Evolutionary conservation across 2,797 vertebrate genomes (phyloP), one percentile per base, ranked within the genome.

Genomic region (Hyperoplus lanceolatus): DNA sequence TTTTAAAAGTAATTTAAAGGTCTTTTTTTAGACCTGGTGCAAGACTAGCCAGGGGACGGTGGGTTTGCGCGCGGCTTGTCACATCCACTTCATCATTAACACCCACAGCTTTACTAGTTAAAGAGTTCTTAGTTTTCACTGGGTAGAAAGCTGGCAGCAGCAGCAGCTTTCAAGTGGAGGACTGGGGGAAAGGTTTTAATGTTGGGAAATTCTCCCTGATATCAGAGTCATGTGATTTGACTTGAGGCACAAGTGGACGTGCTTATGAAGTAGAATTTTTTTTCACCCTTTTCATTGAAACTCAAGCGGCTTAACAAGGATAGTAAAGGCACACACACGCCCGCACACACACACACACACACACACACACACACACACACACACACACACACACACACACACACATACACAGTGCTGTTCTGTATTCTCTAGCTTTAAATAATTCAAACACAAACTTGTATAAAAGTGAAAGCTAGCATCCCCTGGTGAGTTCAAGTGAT

Each of bases 171-270:
- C 39, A 39, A 48, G 16, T 9, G 6, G 16, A 66, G 5, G 8
- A 4, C 53, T 12, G 8, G 39, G 60, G 16, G 14, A 54, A 64
- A 8, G 21, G 61, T 3, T 58, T 42, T 58, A 13, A 53, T 11
- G 36, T 63, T 62, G 21, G 16, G 70, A 70, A 77, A 70, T 77
- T 66, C 29, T 65, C 11, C 36, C 63, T 45, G 38, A 80, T 74
- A 49, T 68, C 38, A 58, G 63, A 79, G 75, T 41, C 65, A 67
- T 55, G 65, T 76, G 81, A 87, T 84, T 41, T 29, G 59, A 74
- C 73, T 59, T 29, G 21, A 84, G 75, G 73, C 82, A 21, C 16
- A 3, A 42, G 70, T 46, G 70, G 70, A 74, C 75, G 68, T 41
- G 57, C 50, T 77, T 79, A 43, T 54, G 74, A 71, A 74, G 46